A percentile compares a stretch with the other conserved stretches of the same genome.
Evolutionary conservation across 1,140 invertebrate genomes (phyloP).

Genomic region (Bombus polaris): DNA sequence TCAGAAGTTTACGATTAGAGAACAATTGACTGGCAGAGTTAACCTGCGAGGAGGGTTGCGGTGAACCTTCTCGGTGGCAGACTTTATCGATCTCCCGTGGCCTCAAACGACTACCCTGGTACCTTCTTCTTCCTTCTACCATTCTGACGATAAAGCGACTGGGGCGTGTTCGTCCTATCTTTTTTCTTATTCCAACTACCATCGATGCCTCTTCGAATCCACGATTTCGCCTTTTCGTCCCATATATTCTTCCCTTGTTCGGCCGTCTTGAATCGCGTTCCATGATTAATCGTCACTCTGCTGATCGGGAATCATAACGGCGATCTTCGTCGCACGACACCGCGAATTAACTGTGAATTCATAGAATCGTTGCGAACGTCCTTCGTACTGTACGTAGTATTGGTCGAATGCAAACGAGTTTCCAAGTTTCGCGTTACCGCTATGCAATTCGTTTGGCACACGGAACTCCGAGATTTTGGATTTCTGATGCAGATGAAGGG

Average conservation of each 20-base stretch:
- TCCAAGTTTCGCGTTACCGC: neutral
- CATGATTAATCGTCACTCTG: neutral
- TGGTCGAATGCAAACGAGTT: neutral
- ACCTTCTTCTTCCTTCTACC: slow-evolving; percentile 70
- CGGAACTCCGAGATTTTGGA: neutral
- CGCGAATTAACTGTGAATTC: neutral
- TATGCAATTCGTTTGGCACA: neutral
- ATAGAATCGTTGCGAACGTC: neutral
- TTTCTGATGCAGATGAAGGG: neutral
- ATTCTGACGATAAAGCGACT: slow-evolving; percentile 58
- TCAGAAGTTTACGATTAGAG: slow-evolving; percentile 70
- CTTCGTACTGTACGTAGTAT: neutral
- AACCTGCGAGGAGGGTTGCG: slow-evolving; percentile 56
- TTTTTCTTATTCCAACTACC: slow-evolving; percentile 46
- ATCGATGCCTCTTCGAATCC: slow-evolving; percentile 45
- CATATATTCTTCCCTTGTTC: neutral
- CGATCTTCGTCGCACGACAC: neutral
- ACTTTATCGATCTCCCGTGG: slow-evolving; percentile 69
- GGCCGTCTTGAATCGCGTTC: neutral
- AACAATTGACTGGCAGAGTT: slow-evolving; percentile 69
- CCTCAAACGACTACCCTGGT: slow-evolving; percentile 68
- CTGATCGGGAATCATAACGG: slow-evolving; percentile 18
- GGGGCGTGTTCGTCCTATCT: slow-evolving; percentile 58
- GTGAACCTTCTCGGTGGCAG: slow-evolving; percentile 68
- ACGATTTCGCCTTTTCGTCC: slow-evolving; percentile 25